Percentiles rank a stretch among this genome's conserved stretches.
These are phyloP conservation scores for Cyclophora albipunctata DNA, from an alignment of 2,888 invertebrate genomes.

Conservation along the genomic window DNA sequence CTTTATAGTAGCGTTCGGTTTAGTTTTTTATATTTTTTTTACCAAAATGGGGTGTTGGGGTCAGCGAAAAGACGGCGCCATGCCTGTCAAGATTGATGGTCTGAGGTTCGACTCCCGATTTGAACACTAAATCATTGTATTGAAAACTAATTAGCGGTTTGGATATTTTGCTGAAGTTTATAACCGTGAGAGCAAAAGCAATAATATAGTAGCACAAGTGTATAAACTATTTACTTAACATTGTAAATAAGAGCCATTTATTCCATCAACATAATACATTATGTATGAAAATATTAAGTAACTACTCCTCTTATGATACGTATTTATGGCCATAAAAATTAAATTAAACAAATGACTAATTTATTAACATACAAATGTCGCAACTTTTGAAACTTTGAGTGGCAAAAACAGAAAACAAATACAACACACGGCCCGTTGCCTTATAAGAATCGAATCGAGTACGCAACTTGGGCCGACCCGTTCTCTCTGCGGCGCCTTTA, in stretches of 20 bases:
- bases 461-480: constrained; percentile 31
- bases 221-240: too few species aligned
- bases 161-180: constrained; percentile 6
- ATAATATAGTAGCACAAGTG: too few species aligned
- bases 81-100: constrained; percentile 56
- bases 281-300: too few species aligned
- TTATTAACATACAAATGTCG: constrained; percentile 32
- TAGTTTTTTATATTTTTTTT: constrained; percentile 40
- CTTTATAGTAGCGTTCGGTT: constrained; percentile 59
- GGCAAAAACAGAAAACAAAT: constrained; percentile 40
- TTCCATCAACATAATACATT: too few species aligned
- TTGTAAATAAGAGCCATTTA: too few species aligned
- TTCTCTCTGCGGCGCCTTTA: constrained; percentile 59
- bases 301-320: too few species aligned
- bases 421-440: constrained; percentile 27
- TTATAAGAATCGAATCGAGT: constrained; percentile 32
- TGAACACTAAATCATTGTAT: constrained; percentile 35
- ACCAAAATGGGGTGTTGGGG: constrained; percentile 57
- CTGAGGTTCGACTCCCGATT: constrained; percentile 41
- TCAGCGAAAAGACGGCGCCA: constrained; percentile 61
- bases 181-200: too few species aligned
- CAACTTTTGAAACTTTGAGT: constrained; percentile 33
- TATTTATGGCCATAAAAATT: too few species aligned
- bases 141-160: constrained; percentile 44
- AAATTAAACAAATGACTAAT: constrained; percentile 14